Base-by-base conservation (phyloP, 2,797 vertebrate species). In the Crax fasciolata region DNA sequence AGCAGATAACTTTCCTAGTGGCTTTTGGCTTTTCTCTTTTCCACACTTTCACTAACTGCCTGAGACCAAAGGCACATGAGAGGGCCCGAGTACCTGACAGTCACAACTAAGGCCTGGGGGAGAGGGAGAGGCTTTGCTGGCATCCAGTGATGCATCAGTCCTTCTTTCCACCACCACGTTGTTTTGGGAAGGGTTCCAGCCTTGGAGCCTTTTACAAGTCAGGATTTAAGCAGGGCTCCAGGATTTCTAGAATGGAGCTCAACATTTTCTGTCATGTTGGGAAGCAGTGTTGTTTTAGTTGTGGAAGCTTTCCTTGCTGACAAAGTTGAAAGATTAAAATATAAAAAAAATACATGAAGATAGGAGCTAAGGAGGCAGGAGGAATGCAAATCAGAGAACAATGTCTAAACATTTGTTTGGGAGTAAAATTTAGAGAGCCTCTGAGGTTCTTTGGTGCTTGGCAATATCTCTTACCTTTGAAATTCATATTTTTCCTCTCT, bases 401-500 rank as follows among this genome's bases (percentile, higher is more conserved):
- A 6, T 61, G n/a, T 77, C 58, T 74, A 38, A 94, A 78, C 28
- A 54, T 15, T 12, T 57, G 15, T 58, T 86, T 72, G 24, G 51
- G 57, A 77, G 75, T 78, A 67, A 91, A 91, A 91, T 81, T 20
- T 28, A 77, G 46, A 86, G 32, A 77, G 25, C 51, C 51, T 92
- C 52, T 65, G 75, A 82, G 63, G 48, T 81, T 66, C 44, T 84
- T 55, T 70, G 52, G n/a, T 68, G 32, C 44, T 88, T 95, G 32
- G 46, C 61, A 88, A 92, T 76, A 81, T 84, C 30, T 89, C 35
- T 67, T 93, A 39, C n/a, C 52, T 85, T 86, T 76, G 52, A 62
- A 92, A 82, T 87, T 35, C 0, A 12, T 85, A 91, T 93, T 77
- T 7, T 72, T 63, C 21, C 82, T 78, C 15, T 84, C 35, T 57